phyloP scores from a whole-genome alignment of 1,140 invertebrate genomes.

The Drosophila sturtevanti region DNA sequence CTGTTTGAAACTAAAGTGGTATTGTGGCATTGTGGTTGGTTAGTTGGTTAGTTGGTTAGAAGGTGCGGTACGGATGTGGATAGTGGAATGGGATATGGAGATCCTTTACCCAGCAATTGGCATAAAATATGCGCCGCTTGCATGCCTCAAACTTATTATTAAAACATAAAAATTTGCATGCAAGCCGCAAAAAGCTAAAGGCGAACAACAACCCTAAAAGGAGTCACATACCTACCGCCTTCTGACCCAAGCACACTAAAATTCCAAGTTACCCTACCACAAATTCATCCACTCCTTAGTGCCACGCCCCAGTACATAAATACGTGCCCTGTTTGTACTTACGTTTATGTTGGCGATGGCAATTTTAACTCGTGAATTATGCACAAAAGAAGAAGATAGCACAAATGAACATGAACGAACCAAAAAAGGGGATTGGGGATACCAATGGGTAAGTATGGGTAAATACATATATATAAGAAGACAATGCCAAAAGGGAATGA shows the following conservation, averaged over 20 bases:
- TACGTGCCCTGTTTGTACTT: constrained; percentile 53
- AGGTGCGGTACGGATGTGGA: background rate
- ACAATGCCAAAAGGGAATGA: background rate
- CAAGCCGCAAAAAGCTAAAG: constrained; percentile 56
- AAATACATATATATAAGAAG: background rate
- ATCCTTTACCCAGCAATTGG: constrained; percentile 48
- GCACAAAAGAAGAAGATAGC: constrained; percentile 51
- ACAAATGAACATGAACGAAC: constrained; percentile 3
- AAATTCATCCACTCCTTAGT: background rate
- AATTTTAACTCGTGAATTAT: constrained; percentile 69
- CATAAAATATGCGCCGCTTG: constrained; percentile 77
- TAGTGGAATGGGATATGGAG: background rate
- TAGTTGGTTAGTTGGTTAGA: background rate
- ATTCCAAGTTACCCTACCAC: background rate
- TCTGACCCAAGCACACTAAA: constrained; percentile 5
- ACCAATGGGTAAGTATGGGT: too few species aligned
- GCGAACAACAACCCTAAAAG: constrained; percentile 37
- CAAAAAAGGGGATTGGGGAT: too few species aligned
- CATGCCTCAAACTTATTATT: constrained; percentile 78
- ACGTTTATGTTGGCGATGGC: constrained; percentile 56
- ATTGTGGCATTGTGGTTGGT: background rate
- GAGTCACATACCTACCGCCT: too few species aligned
- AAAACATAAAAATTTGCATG: constrained; percentile 80
- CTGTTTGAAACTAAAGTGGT: background rate
- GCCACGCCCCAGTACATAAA: constrained; percentile 36